Evolutionary conservation across 2,888 invertebrate genomes (phyloP).

Genomic region (Calameuta filiformis): DNA sequence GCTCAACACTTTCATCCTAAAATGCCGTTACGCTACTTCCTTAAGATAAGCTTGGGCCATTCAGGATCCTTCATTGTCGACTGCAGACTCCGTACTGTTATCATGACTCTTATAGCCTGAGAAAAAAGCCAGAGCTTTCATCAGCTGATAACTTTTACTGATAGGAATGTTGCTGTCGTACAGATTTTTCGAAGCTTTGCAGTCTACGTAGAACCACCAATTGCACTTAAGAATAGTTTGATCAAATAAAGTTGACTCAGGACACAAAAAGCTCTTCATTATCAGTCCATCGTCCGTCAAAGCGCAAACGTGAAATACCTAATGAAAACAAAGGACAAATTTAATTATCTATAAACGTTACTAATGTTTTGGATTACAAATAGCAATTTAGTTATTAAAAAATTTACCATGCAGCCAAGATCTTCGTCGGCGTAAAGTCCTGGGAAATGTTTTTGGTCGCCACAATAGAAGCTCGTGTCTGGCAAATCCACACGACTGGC

Average conservation of each 20-base stretch:
- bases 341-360: slow-evolving; percentile 5
- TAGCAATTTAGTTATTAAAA: not conserved
- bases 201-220: slow-evolving; percentile 95
- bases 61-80: slow-evolving; percentile 3
- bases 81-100: slow-evolving; percentile 36
- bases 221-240: slow-evolving; percentile 92
- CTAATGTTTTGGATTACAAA: not conserved
- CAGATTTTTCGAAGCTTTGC: slow-evolving; percentile 81
- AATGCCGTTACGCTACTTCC: not conserved
- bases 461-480: slow-evolving; percentile 85
- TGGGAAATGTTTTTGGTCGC: slow-evolving; percentile 90
- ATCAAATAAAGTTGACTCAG: slow-evolving; percentile 91
- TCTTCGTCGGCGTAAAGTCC: slow-evolving; percentile 90
- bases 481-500: slow-evolving; percentile 86
- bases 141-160: slow-evolving; percentile 90
- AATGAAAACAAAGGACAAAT: slow-evolving; percentile 53
- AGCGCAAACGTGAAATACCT: slow-evolving; percentile 94
- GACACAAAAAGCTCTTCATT: slow-evolving; percentile 92
- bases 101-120: slow-evolving; percentile 82
- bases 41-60: not conserved
- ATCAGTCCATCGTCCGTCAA: slow-evolving; percentile 89
- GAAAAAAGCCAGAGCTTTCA: slow-evolving; percentile 91
- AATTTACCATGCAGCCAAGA: slow-evolving; percentile 87
- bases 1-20: not conserved
- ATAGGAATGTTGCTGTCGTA: slow-evolving; percentile 92